Percentiles rank a stretch among this genome's conserved stretches.
Conservation (phyloP, 2,888 invertebrate species). For the Yponomeuta cagnagella region DNA sequence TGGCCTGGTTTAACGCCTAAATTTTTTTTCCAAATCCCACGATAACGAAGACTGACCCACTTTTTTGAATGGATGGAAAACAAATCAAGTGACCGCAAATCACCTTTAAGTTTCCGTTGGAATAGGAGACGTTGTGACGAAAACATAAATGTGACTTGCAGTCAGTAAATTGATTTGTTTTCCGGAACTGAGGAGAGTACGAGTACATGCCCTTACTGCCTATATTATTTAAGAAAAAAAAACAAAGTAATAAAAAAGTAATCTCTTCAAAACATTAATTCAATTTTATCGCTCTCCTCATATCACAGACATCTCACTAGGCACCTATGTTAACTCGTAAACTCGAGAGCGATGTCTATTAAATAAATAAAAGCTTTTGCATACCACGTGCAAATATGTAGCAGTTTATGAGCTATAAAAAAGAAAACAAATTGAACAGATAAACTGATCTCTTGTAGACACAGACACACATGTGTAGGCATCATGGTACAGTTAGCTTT, state of each 20-base stretch:
- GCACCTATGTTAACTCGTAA: background rate
- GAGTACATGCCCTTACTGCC: no score
- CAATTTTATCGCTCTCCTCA: background rate
- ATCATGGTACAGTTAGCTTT: background rate
- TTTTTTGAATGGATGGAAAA: no score
- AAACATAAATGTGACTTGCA: no score
- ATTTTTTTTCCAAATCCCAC: no score
- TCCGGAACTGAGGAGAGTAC: no score
- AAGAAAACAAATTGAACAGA: conserved; percentile 1
- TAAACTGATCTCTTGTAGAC: background rate
- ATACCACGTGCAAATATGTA: background rate
- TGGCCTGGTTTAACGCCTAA: no score
- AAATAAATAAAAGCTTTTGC: background rate
- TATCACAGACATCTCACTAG: background rate
- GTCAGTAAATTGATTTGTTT: no score
- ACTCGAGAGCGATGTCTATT: background rate
- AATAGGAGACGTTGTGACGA: no score
- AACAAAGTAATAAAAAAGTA: background rate
- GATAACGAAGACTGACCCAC: no score
- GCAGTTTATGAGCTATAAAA: background rate
- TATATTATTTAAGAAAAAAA: background rate
- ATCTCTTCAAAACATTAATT: background rate
- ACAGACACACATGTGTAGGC: background rate
- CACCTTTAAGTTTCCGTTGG: no score
- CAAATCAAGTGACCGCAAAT: no score